Conservation (phyloP, 64 coral and sea anemone species). For the Pachyseris speciosa region DNA sequence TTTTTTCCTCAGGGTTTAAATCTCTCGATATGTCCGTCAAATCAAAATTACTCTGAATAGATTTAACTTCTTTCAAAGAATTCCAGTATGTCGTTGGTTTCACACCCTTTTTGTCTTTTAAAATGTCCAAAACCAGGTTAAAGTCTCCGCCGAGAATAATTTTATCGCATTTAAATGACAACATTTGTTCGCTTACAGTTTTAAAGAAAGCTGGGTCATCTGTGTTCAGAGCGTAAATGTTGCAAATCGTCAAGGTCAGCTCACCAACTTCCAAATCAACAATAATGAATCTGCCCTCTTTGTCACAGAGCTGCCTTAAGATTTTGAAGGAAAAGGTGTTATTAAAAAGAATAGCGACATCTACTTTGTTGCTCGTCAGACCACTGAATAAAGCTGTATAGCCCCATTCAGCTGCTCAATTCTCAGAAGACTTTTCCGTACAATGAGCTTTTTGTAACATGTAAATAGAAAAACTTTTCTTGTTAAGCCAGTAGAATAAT, state of each 20-base stretch:
- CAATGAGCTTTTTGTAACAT: slow-evolving; percentile 32
- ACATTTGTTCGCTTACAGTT: not conserved
- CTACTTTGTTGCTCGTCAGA: not conserved
- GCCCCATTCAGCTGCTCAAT: slow-evolving; percentile 25
- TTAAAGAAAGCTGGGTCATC: slow-evolving; percentile 13
- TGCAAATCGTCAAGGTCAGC: not conserved
- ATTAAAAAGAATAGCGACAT: slow-evolving; percentile 17
- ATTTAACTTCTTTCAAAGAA: not conserved
- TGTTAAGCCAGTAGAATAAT: slow-evolving; percentile 24
- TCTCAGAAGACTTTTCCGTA: not conserved
- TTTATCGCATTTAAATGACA: slow-evolving; percentile 6
- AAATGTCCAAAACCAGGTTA: slow-evolving; percentile 6
- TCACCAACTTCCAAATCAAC: slow-evolving; percentile 18
- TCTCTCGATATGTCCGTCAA: not conserved
- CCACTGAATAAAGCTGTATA: slow-evolving; percentile 3
- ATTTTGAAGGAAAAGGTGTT: slow-evolving; percentile 35
- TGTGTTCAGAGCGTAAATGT: slow-evolving; percentile 26
- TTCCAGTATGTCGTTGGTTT: not conserved
- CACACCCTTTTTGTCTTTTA: slow-evolving; percentile 20
- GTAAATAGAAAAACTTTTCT: slow-evolving; percentile 12
- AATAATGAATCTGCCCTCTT: slow-evolving; percentile 9
- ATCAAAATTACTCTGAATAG: not conserved
- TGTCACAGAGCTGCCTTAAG: not conserved
- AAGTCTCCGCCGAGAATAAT: slow-evolving; percentile 13
- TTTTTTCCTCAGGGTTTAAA: slow-evolving; percentile 15